These are phyloP conservation scores for Andrena flavipes DNA, from an alignment of 2,888 invertebrate species.

Conservation along the genomic window DNA sequence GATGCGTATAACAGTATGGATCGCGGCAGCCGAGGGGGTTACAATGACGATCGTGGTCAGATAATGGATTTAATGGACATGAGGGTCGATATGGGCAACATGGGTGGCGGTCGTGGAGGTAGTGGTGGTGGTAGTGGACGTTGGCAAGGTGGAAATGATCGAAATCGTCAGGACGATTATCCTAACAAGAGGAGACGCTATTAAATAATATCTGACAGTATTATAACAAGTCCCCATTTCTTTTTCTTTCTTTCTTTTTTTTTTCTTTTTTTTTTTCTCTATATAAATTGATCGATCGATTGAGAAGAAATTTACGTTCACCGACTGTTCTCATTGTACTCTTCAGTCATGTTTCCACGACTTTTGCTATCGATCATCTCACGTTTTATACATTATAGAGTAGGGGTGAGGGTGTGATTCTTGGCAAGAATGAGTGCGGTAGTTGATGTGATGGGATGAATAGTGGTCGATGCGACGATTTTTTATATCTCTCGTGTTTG, in stretches of 20 bases:
- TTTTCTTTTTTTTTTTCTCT: not conserved
- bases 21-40: slow-evolving; percentile 82
- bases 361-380: slow-evolving; percentile 48
- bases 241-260: slow-evolving; percentile 6
- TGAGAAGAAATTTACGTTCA: slow-evolving; percentile 31
- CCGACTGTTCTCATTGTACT: slow-evolving; percentile 41
- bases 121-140: slow-evolving; percentile 81
- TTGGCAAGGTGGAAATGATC: slow-evolving; percentile 85
- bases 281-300: not conserved
- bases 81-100: slow-evolving; percentile 84
- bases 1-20: slow-evolving; percentile 84
- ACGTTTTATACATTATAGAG: slow-evolving; percentile 26
- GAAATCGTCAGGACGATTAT: slow-evolving; percentile 88
- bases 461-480: slow-evolving; percentile 9
- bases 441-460: not conserved
- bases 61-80: slow-evolving; percentile 85
- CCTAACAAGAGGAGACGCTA: slow-evolving; percentile 89
- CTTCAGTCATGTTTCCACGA: slow-evolving; percentile 53
- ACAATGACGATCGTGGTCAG: slow-evolving; percentile 83
- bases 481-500: slow-evolving; percentile 45
- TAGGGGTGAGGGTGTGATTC: slow-evolving; percentile 6
- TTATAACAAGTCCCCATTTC: slow-evolving; percentile 25
- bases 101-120: slow-evolving; percentile 82
- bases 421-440: not conserved
- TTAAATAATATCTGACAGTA: slow-evolving; percentile 78